These are phyloP conservation scores for Coregonus clupeaformis DNA, from an alignment of 2,113 vertebrate species.

Conservation along the genomic window DNA sequence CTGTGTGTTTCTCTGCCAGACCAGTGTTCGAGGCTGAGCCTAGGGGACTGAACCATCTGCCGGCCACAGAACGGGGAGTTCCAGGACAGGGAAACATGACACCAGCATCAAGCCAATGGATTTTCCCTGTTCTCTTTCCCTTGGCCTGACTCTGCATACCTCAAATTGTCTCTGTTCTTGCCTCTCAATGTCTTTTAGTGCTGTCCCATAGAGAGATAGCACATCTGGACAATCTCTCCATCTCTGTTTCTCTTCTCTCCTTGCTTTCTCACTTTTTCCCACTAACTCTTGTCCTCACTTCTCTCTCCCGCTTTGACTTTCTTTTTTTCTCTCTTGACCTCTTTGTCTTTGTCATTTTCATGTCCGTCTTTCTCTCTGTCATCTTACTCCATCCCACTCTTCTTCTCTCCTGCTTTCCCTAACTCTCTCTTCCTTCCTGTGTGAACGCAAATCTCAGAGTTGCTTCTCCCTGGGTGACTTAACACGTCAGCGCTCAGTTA, in stretches of 20 bases:
- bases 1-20: constrained; percentile 23
- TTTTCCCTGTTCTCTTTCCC: constrained; percentile 48
- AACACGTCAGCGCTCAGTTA: constrained; percentile 31
- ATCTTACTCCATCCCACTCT: no score
- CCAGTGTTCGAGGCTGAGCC: constrained; percentile 30
- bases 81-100: constrained; percentile 42
- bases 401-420: background rate
- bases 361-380: no score
- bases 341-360: no score
- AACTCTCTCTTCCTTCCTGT: constrained; percentile 1
- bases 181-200: constrained; percentile 1
- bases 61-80: constrained; percentile 19
- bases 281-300: background rate
- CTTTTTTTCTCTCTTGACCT: no score
- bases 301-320: background rate
- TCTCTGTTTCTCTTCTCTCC: background rate
- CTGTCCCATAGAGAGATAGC: constrained; percentile 30
- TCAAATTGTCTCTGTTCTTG: constrained; percentile 5
- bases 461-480: no score
- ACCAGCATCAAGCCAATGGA: constrained; percentile 54
- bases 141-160: constrained; percentile 21
- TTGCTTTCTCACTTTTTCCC: background rate
- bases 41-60: constrained; percentile 55
- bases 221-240: background rate
- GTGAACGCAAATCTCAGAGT: no score